Evolutionary conservation across 2,113 vertebrate genomes (phyloP).

Genomic region (Epinephelus fuscoguttatus): DNA sequence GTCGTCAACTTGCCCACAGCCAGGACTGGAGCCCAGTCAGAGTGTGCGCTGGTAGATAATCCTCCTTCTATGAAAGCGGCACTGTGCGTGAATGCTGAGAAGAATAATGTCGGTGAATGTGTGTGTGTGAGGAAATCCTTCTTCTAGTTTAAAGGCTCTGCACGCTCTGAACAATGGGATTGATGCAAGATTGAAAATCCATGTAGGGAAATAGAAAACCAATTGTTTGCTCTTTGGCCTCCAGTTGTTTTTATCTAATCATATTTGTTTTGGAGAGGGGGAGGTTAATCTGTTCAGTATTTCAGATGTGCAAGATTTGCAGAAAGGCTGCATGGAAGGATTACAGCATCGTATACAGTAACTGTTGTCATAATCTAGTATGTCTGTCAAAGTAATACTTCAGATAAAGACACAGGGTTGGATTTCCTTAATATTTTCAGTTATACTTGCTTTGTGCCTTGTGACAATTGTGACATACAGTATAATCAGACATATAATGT

Average conservation of each 20-base stretch:
- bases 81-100: constrained; percentile 26
- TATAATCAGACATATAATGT: neutral
- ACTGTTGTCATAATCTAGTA: neutral
- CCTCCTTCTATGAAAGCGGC: constrained; percentile 12
- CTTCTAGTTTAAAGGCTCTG: neutral
- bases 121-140: constrained; percentile 18
- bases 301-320: constrained; percentile 37
- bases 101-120: constrained; percentile 1
- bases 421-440: neutral
- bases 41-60: constrained; percentile 9
- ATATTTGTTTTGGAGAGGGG: constrained; percentile 41
- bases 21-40: constrained; percentile 23
- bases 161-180: neutral
- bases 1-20: constrained; percentile 54
- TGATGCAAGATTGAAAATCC: constrained; percentile 26
- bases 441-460: neutral
- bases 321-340: constrained; percentile 6
- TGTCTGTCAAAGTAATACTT: constrained; percentile 6
- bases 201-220: constrained; percentile 42
- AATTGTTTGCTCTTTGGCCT: constrained; percentile 39
- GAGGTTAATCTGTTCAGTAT: constrained; percentile 29
- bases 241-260: constrained; percentile 39
- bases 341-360: constrained; percentile 10
- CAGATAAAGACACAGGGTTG: neutral
- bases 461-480: neutral